phyloP scores from a whole-genome alignment of 2,888 invertebrate genomes.

The Temnothorax ravouxi region DNA sequence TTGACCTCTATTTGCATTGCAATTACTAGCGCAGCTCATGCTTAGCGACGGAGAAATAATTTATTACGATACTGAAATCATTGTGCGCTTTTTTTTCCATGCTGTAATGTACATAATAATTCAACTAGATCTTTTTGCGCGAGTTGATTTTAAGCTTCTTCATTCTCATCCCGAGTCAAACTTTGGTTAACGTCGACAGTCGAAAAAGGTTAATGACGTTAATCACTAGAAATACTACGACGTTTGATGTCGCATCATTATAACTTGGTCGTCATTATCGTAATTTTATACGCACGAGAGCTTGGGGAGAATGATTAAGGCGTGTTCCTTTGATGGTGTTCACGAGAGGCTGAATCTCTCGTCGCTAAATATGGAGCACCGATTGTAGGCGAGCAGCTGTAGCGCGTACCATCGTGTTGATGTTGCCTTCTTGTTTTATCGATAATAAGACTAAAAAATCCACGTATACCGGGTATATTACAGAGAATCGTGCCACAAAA shows the following conservation, averaged over 20 bases:
- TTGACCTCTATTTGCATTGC: constrained; percentile 11
- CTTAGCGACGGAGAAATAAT: neutral
- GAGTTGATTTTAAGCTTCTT: neutral
- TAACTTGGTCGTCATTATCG: constrained; percentile 64
- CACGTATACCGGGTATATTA: constrained; percentile 45
- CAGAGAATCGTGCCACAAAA: constrained; percentile 36
- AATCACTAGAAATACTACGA: constrained; percentile 35
- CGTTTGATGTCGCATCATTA: constrained; percentile 64
- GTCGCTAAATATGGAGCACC: constrained; percentile 58
- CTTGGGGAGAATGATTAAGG: constrained; percentile 69
- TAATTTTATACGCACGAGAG: constrained; percentile 71
- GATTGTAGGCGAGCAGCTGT: constrained; percentile 46
- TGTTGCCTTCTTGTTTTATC: constrained; percentile 40
- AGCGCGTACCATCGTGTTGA: constrained; percentile 2
- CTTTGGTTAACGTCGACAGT: constrained; percentile 20
- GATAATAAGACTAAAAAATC: constrained; percentile 51
- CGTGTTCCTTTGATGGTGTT: constrained; percentile 51
- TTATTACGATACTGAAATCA: neutral
- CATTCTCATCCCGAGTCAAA: constrained; percentile 7
- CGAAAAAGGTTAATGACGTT: constrained; percentile 47
- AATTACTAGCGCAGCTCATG: neutral
- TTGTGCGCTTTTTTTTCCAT: neutral
- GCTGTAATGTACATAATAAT: neutral
- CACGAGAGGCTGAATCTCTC: constrained; percentile 50
- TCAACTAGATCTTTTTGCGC: neutral